Evolutionary conservation across 92 coral and sea anemone genomes (phyloP).

Genomic region (Zoanthus sociatus): DNA sequence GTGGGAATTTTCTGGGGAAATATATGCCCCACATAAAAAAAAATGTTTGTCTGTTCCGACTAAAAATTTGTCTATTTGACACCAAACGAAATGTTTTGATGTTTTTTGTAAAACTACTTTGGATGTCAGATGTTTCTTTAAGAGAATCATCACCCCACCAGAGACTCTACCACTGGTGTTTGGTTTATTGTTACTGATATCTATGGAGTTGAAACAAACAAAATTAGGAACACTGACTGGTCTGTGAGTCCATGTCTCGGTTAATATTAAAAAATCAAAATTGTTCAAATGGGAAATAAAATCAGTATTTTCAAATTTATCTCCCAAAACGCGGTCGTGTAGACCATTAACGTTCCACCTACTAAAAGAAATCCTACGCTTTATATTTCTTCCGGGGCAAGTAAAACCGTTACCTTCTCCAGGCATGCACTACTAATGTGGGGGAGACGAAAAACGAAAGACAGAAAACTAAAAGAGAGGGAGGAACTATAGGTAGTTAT

Average conservation of each 20-base stretch:
- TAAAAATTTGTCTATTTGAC: not conserved
- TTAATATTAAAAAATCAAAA: slow-evolving; percentile 25
- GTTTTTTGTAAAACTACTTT: slow-evolving; percentile 2
- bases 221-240: slow-evolving; percentile 12
- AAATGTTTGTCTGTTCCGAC: slow-evolving; percentile 4
- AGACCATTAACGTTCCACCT: slow-evolving; percentile 7
- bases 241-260: slow-evolving; percentile 38
- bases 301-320: slow-evolving; percentile 33
- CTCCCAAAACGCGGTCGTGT: not conserved
- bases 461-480: slow-evolving; percentile 23
- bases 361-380: slow-evolving; percentile 23
- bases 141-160: slow-evolving; percentile 25
- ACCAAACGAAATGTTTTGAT: not conserved
- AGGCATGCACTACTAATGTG: not conserved
- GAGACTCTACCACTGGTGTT: slow-evolving; percentile 25
- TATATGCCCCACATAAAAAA: not conserved
- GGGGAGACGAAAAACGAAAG: slow-evolving; percentile 1
- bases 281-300: slow-evolving; percentile 1
- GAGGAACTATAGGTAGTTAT: slow-evolving; percentile 16
- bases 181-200: not conserved
- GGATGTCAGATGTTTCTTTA: not conserved
- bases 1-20: not conserved
- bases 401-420: slow-evolving; percentile 4
- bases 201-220: slow-evolving; percentile 37
- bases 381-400: slow-evolving; percentile 1